phyloP scores from a whole-genome alignment of 2,113 vertebrate genomes.

The Heterocephalus glaber region DNA sequence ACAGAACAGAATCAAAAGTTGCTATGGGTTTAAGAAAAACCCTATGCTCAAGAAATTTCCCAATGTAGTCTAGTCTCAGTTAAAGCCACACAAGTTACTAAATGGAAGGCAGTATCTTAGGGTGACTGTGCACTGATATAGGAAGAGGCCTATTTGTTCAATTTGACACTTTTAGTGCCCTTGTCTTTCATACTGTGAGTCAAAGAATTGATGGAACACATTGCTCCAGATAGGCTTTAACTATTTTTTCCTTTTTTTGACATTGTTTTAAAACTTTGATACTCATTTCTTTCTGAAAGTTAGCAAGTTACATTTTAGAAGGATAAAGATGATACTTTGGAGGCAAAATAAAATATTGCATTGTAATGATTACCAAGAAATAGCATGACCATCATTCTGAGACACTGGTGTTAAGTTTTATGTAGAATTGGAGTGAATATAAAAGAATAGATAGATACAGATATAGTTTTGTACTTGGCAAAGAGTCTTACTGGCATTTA shows the following conservation, averaged over 20 bases:
- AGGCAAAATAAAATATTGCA: not conserved
- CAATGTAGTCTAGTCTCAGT: not conserved
- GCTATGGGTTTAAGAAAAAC: slow-evolving; percentile 27
- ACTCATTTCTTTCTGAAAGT: slow-evolving; percentile 41
- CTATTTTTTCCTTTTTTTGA: slow-evolving; percentile 27
- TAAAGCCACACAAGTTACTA: not conserved
- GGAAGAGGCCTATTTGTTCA: not conserved
- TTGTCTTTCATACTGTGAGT: not conserved
- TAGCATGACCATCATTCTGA: not conserved
- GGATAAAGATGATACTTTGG: slow-evolving; percentile 21
- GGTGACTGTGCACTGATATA: not conserved
- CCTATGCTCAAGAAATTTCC: not conserved
- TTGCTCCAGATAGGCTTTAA: not conserved
- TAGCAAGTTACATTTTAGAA: slow-evolving; percentile 26
- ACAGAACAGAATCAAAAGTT: slow-evolving; percentile 45
- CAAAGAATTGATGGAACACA: not conserved
- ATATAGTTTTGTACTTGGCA: not conserved
- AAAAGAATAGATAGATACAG: not conserved
- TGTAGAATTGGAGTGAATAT: not conserved
- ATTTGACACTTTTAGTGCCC: not conserved
- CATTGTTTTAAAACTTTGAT: not conserved
- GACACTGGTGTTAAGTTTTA: not conserved
- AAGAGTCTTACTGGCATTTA: slow-evolving; percentile 31
- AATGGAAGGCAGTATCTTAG: rapidly evolving
- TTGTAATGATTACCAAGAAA: slow-evolving; percentile 13